phyloP scores from a whole-genome alignment of 2,113 vertebrate species.

The Prunella himalayana region DNA sequence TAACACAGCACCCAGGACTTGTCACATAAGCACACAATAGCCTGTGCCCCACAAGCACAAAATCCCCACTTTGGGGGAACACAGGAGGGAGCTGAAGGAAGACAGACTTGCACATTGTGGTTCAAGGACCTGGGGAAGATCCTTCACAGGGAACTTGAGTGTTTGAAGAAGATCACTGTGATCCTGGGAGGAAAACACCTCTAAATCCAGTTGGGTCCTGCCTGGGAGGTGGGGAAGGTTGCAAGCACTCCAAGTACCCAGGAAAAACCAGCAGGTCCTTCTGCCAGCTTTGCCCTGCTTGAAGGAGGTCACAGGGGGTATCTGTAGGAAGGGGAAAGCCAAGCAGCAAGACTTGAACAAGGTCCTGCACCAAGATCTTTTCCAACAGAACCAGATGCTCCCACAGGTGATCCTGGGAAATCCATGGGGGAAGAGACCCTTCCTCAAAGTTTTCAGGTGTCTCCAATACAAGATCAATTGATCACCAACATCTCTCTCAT shows the following conservation, averaged over 20 bases:
- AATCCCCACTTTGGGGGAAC: fast-evolving
- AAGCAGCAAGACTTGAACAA: not conserved
- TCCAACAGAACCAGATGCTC: not conserved
- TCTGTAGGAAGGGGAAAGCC: not conserved
- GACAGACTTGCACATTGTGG: not conserved
- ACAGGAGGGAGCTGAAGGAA: not conserved
- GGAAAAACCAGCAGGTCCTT: not conserved
- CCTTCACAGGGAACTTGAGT: not conserved
- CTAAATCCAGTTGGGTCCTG: not conserved
- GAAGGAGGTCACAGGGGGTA: fast-evolving
- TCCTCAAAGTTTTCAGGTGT: not conserved
- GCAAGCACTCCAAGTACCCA: not conserved
- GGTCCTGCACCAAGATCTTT: not conserved
- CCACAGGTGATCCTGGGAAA: not conserved
- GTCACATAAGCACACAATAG: not conserved
- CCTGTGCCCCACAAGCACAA: not conserved
- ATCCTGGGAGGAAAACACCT: not conserved
- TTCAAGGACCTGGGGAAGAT: not conserved
- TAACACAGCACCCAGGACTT: not conserved
- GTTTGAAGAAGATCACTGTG: not conserved
- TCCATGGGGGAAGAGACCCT: not conserved
- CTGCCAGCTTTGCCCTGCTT: not conserved
- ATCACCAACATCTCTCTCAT: not conserved
- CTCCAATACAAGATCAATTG: not conserved
- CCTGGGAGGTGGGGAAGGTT: not conserved